Conservation (phyloP, 2,113 vertebrate genomes). For the Gadus chalcogrammus region DNA sequence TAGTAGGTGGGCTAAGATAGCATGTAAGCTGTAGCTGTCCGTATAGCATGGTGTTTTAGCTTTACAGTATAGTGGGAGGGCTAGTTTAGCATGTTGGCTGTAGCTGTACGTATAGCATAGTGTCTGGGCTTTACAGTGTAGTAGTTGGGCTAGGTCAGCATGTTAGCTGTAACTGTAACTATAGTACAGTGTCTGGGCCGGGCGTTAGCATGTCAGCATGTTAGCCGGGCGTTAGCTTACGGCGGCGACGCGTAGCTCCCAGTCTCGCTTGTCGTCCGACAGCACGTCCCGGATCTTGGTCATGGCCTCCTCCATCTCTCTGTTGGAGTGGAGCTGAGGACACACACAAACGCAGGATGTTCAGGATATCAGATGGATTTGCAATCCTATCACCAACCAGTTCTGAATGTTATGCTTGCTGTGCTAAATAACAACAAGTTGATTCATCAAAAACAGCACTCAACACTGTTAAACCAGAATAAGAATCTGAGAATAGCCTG, state of each 20-base stretch:
- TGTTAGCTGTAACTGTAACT: not conserved
- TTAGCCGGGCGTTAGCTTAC: constrained; percentile 58
- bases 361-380: too few species aligned
- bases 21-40: not conserved
- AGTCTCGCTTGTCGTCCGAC: constrained; percentile 93
- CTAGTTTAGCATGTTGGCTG: not conserved
- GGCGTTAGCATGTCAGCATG: not conserved
- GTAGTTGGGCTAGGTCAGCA: not conserved
- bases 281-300: constrained; percentile 92
- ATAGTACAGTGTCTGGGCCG: not conserved
- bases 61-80: not conserved
- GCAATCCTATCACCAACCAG: too few species aligned
- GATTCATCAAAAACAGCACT: too few species aligned
- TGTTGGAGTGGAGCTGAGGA: constrained; percentile 87
- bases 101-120: not conserved
- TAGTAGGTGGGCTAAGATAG: not conserved
- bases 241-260: constrained; percentile 90
- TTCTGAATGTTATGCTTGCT: too few species aligned
- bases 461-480: too few species aligned
- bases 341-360: too few species aligned
- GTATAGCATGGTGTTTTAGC: not conserved
- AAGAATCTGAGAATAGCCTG: not conserved
- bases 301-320: constrained; percentile 94
- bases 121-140: not conserved
- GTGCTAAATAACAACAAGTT: too few species aligned